Conservation (phyloP, 2,113 vertebrate genomes). For the Ammodytes marinus region DNA sequence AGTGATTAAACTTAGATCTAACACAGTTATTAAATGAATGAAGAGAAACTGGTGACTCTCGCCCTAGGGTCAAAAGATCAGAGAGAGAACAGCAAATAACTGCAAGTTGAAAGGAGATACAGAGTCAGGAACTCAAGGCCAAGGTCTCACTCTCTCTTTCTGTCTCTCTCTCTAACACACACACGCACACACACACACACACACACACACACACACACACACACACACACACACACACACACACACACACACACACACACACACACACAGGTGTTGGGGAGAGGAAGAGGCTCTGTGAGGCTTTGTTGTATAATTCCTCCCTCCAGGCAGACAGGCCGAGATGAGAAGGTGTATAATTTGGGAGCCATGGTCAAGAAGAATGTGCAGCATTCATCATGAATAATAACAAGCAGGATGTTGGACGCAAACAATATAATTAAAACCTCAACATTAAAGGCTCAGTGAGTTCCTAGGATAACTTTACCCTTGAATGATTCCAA, state of each 20-base stretch:
- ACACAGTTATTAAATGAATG: slow-evolving; percentile 32
- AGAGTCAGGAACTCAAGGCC: slow-evolving; percentile 54
- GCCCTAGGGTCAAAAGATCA: slow-evolving; percentile 67
- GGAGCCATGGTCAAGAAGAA: slow-evolving; percentile 38
- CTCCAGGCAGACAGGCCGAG: slow-evolving; percentile 33
- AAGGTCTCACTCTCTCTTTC: slow-evolving; percentile 29
- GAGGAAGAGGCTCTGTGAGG: slow-evolving; percentile 15
- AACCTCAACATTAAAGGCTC: background rate
- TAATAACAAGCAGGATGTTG: slow-evolving; percentile 26
- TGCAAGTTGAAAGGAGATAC: slow-evolving; percentile 41
- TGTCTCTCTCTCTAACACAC: background rate
- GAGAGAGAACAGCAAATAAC: slow-evolving; percentile 46
- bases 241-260: slow-evolving; percentile 29
- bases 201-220: background rate
- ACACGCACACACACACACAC: slow-evolving; percentile 8
- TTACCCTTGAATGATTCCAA: background rate
- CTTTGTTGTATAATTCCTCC: slow-evolving; percentile 23
- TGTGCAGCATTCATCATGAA: slow-evolving; percentile 52
- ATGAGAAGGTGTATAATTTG: slow-evolving; percentile 55
- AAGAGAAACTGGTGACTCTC: slow-evolving; percentile 37
- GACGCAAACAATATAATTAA: slow-evolving; percentile 13
- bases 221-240: slow-evolving; percentile 19
- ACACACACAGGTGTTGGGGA: slow-evolving; percentile 42
- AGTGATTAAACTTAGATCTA: background rate
- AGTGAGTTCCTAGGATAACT: background rate